These are phyloP conservation scores for Limnephilus auricula DNA, from an alignment of 2,888 invertebrate species.

Conservation along the genomic window DNA sequence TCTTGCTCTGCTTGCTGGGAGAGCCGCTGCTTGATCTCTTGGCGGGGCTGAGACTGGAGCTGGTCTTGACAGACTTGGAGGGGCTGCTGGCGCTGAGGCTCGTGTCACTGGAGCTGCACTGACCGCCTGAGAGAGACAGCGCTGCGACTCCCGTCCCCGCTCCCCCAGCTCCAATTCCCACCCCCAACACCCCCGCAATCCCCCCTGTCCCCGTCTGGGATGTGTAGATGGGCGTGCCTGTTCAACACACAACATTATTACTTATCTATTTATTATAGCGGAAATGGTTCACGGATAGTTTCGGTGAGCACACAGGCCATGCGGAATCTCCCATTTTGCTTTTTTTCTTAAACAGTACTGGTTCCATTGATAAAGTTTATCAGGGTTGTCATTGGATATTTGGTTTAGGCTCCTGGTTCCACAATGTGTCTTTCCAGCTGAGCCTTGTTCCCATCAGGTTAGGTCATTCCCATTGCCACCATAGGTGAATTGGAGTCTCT, in stretches of 20 bases:
- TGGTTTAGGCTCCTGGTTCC: no score
- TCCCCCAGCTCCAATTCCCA: conserved; percentile 68
- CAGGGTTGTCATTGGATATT: no score
- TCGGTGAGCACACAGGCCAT: no score
- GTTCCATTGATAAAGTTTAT: no score
- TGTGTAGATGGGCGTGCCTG: conserved; percentile 55
- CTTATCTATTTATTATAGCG: no score
- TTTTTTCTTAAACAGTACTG: no score
- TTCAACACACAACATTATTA: background rate
- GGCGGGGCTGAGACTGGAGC: conserved; percentile 90
- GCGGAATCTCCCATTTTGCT: no score
- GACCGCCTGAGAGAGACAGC: conserved; percentile 72
- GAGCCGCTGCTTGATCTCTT: conserved; percentile 90
- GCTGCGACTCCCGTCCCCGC: conserved; percentile 66
- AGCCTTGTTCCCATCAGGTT: no score
- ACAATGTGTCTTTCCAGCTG: no score
- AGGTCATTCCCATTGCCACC: no score
- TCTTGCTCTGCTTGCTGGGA: conserved; percentile 87
- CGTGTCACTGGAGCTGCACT: conserved; percentile 77
- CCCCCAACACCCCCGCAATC: conserved; percentile 70
- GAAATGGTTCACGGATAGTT: no score
- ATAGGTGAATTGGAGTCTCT: no score
- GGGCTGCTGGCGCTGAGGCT: conserved; percentile 87
- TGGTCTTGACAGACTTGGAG: conserved; percentile 91
- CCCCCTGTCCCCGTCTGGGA: background rate